Evolutionary conservation across 1,140 invertebrate species (phyloP).

Genomic region (Rhopalosiphum maidis): DNA sequence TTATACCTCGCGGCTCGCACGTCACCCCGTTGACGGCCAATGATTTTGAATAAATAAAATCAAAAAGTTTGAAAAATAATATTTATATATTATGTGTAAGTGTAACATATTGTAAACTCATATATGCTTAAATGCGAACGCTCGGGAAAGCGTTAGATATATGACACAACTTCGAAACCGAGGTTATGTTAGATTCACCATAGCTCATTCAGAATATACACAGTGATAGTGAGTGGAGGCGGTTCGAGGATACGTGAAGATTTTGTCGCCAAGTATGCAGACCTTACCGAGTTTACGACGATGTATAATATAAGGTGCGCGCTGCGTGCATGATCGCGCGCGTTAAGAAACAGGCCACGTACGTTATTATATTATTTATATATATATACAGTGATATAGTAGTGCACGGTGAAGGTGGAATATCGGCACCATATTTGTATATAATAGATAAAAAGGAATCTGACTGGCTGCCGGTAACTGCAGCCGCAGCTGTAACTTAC

Average conservation of each 20-base stretch:
- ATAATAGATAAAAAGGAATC: slow-evolving; percentile 29
- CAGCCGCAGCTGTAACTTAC: background rate
- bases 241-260: slow-evolving; percentile 11
- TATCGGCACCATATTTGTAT: slow-evolving; percentile 53
- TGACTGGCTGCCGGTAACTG: background rate
- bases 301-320: background rate
- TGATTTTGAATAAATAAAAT: background rate
- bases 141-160: background rate
- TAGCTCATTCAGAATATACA: background rate
- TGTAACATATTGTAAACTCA: background rate
- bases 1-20: no score
- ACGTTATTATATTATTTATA: slow-evolving; percentile 8
- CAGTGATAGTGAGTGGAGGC: background rate
- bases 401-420: background rate
- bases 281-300: background rate
- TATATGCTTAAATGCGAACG: background rate
- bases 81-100: no score
- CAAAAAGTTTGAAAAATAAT: background rate
- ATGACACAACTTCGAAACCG: background rate
- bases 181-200: background rate
- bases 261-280: background rate
- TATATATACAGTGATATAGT: background rate
- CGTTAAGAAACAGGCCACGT: slow-evolving; percentile 10
- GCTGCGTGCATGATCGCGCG: background rate
- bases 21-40: background rate